Base-by-base conservation (phyloP, 1,140 invertebrate genomes). In the Sminthurides bifidus region DNA sequence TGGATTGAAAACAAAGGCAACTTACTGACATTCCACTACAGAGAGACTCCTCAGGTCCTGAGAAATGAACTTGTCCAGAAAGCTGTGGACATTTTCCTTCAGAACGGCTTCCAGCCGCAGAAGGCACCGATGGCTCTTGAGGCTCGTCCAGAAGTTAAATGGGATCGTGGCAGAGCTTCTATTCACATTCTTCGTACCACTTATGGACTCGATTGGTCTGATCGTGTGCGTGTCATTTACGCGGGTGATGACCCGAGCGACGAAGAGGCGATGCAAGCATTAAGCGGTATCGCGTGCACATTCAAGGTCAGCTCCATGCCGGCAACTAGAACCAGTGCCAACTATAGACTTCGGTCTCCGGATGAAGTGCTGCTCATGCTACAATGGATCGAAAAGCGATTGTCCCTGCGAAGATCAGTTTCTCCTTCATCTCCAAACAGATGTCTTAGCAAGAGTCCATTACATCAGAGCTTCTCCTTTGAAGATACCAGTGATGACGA, bases 1-100 rank as follows among this genome's bases (percentile, higher is more conserved):
- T 73, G 72, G 72, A 64, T 73, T n/a, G 72, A 73, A 55, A 65
- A 71, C 54, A 73, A 73, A 60, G 70, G 69, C 6, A 65, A 66
- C 24, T 58, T 71, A 17, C 64, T 73, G 3, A 70, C 72, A 14
- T 73, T 70, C 58, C 72, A 73, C 59, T 73, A 72, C 61, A 56
- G 71, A 8, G 70, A 71, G 63, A 67, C 69, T 0, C 59, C 58
- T 8, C 45, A 64, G 26, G n/a, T 33, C 17, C 49, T 59, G 23
- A 45, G 66, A 8, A 53, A 65, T 23, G 50, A 55, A 14, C 51
- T 73, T 10, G 64, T 68, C 8, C 33, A 58, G 26, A 60, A 64
- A 48, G 71, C 70, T 8, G 58, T 58, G 8, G 57, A 69, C 27
- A 56, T 69, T 23, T 71, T 72, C 52, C 52, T 57, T 3, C 54